Evolutionary conservation across 1,140 invertebrate species (phyloP).

Genomic region (Saccostrea echinata): DNA sequence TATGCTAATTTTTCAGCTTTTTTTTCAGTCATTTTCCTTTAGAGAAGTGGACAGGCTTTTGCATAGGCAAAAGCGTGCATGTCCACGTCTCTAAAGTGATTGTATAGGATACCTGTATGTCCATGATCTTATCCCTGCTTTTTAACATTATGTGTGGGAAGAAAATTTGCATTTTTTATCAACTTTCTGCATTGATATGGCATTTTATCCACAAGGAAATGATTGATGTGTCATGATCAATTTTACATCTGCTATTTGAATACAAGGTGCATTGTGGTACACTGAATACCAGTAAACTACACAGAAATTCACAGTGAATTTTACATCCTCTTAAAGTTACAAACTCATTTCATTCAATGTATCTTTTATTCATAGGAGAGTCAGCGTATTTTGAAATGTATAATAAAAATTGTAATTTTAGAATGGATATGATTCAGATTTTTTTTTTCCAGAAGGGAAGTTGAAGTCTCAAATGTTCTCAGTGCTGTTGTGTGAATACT

Average conservation of each 20-base stretch:
- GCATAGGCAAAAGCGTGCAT: too few species aligned
- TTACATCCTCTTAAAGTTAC: not conserved
- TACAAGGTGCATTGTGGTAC: constrained; percentile 22
- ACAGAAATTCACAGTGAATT: not conserved
- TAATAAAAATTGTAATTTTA: not conserved
- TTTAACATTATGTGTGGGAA: not conserved
- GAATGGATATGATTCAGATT: too few species aligned
- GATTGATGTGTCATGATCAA: constrained; percentile 29
- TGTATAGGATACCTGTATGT: too few species aligned
- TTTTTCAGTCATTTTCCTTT: too few species aligned
- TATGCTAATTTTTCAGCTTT: too few species aligned
- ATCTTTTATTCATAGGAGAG: not conserved
- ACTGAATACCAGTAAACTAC: not conserved
- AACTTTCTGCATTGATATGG: not conserved
- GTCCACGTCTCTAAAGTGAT: too few species aligned
- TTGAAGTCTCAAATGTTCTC: too few species aligned
- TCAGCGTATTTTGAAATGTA: not conserved
- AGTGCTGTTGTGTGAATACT: too few species aligned
- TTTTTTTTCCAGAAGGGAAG: too few species aligned
- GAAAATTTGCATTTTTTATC: constrained; percentile 15
- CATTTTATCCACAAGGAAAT: constrained; percentile 26
- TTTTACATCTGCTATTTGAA: constrained; percentile 8
- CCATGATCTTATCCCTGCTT: too few species aligned
- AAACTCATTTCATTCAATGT: not conserved
- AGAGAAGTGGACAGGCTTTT: too few species aligned